Base-by-base conservation (phyloP, 2,113 vertebrate genomes). In the Maccullochella peelii region DNA sequence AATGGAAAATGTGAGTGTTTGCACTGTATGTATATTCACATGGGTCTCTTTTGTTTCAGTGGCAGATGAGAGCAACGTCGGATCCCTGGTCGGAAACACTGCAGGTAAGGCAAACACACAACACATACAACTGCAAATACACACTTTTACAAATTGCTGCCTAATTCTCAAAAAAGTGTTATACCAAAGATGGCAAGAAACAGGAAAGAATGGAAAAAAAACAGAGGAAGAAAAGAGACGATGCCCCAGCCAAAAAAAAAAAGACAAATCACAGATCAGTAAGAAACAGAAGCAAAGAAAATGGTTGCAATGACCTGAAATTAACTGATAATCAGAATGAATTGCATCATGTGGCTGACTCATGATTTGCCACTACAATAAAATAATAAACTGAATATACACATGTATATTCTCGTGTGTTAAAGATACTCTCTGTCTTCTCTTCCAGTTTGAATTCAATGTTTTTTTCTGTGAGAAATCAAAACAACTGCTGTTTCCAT, bases 11-110 rank as follows among this genome's bases (percentile, higher is more conserved):
- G 21, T 81, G 23, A 42, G 33, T 52, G 18, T 68, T 15, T 49
- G 49, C 6, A 4, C 23, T 80, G 57, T 25, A 8, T 71, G 21
- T 30, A 14, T 58, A 23, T 62, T 82, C 61, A 89, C 54, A 3
- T n/a, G 11, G 52, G 2, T 79, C 69, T 82, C 16, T 92, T 82
- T 58, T 79, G 49, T 91, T 93, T 80, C 85, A 93, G 93, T 94
- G 68, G 90, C 88, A 25, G 93, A 94, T 54, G 93, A 93, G 85
- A 91, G 90, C 90, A 92, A 90, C 58, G 71, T 89, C 0, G 88
- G 85, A 78, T 85, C 89, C 0, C 42, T 84, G 65, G 77, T 16
- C 1, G 70, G 63, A 77, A 77, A 55, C 83, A 30, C 68, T 20
- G 50, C 88, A 85, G 93, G 94, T 94, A 73, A 89, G 86, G 2